Evolutionary conservation across 37 sponge, comb jelly and placozoan species (phyloP), one percentile per base, ranked within the genome.

Genomic region (Crambe crambe): DNA sequence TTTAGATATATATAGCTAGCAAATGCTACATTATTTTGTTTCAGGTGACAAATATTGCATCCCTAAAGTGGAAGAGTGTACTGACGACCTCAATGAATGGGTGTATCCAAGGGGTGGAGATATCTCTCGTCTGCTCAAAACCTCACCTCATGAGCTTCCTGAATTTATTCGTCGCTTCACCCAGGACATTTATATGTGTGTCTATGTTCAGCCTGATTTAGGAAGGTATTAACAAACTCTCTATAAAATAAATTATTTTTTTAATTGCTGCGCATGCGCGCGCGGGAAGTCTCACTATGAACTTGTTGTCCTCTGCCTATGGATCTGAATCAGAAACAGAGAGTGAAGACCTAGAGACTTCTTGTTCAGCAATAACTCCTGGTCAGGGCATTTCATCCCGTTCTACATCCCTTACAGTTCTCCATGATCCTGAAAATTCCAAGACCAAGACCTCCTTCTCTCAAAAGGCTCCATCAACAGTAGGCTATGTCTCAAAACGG

Each of bases 171-270:
- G 95, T 18, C 51, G 95, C 17, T 86, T 95, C 37, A 82, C 88
- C 32, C 82, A 82, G 70, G 92, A 95, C 66, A 77, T 86, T 18
- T 95, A 91, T 69, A 82, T 90, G 80, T 94, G 91, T 75, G 66
- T 73, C 54, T 77, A 77, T n/a, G 63, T 41, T 6, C 31, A 61
- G 3, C 43, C 65, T 77, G 65, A 64, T 26, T 37, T 40, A n/a
- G 39, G 22, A 36, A 77, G 32, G 62, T 75, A 60, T 47, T 47
- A 47, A 47, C 12, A 47, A n/a, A n/a, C n/a, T n/a, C n/a, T n/a
- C n/a, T n/a, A n/a, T n/a, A n/a, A n/a, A n/a, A n/a, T n/a, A n/a
- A n/a, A n/a, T n/a, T n/a, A n/a, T n/a, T n/a, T n/a, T n/a, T n/a
- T n/a, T n/a, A n/a, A n/a, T n/a, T n/a, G n/a, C n/a, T n/a, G n/a